Conservation (phyloP, 1,140 invertebrate genomes). For the Trichonephila inaurata region DNA sequence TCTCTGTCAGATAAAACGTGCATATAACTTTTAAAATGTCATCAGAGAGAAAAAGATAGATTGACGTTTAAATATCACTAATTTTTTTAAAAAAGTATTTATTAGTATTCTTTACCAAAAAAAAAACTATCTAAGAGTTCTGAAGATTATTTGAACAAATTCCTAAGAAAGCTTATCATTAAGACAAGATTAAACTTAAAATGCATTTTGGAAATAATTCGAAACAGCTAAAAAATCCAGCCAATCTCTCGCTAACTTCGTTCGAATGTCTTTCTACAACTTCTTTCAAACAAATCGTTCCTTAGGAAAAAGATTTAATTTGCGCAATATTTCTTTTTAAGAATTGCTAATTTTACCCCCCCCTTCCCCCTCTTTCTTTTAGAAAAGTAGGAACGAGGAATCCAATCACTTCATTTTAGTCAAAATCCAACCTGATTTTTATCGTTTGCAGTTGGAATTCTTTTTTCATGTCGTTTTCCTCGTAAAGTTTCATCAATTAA, state of each 20-base stretch:
- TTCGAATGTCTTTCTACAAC: background rate
- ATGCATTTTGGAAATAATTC: background rate
- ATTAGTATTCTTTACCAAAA: background rate
- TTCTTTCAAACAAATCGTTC: slow-evolving; percentile 28
- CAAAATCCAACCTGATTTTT: slow-evolving; percentile 43
- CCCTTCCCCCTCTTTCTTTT: background rate
- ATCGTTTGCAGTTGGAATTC: slow-evolving; percentile 7
- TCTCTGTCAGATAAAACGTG: background rate
- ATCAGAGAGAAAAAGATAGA: background rate
- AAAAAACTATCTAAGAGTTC: background rate
- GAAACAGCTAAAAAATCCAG: background rate
- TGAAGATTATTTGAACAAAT: slow-evolving; percentile 1
- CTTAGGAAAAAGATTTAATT: slow-evolving; percentile 43
- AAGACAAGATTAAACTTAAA: slow-evolving; percentile 31
- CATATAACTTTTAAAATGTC: background rate
- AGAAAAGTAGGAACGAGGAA: slow-evolving; percentile 34
- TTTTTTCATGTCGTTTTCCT: background rate
- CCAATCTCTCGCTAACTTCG: background rate
- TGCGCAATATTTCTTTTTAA: slow-evolving; percentile 22
- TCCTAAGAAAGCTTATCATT: slow-evolving; percentile 20
- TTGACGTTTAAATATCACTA: background rate
- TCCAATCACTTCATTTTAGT: slow-evolving; percentile 48
- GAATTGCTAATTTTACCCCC: slow-evolving; percentile 47
- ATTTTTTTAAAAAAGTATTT: background rate
- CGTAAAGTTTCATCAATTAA: slow-evolving; percentile 55